Evolutionary conservation across 1,140 invertebrate genomes (phyloP).

Genomic region (Samia ricini): DNA sequence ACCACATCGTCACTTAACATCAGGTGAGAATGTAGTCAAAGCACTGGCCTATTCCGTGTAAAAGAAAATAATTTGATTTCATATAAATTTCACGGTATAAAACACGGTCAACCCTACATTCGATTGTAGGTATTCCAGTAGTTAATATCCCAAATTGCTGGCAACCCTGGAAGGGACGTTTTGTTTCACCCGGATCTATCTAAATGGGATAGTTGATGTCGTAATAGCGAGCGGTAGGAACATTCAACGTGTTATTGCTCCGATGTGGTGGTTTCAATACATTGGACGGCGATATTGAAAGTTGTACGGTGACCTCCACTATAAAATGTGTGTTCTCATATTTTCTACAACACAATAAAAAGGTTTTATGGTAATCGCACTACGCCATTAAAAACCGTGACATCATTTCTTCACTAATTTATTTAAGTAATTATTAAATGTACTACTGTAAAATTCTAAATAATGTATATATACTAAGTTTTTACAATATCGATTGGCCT

Average conservation of each 20-base stretch:
- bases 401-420: not conserved
- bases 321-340: not conserved
- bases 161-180: slow-evolving; percentile 24
- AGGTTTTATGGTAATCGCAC: not conserved
- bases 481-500: too few species aligned
- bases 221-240: slow-evolving; percentile 5
- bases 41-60: too few species aligned
- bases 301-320: not conserved
- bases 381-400: not conserved
- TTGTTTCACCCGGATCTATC: slow-evolving; percentile 41
- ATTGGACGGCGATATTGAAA: not conserved
- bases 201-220: slow-evolving; percentile 37
- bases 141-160: not conserved
- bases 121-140: not conserved
- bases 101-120: not conserved
- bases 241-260: slow-evolving; percentile 21
- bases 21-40: too few species aligned
- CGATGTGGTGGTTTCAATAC: slow-evolving; percentile 29
- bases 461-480: too few species aligned
- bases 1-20: too few species aligned
- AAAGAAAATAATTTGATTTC: too few species aligned
- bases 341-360: not conserved
- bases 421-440: not conserved
- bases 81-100: not conserved
- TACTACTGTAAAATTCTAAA: too few species aligned